phyloP scores from a whole-genome alignment of 2,113 vertebrate genomes.

The Oreotrochilus melanogaster region DNA sequence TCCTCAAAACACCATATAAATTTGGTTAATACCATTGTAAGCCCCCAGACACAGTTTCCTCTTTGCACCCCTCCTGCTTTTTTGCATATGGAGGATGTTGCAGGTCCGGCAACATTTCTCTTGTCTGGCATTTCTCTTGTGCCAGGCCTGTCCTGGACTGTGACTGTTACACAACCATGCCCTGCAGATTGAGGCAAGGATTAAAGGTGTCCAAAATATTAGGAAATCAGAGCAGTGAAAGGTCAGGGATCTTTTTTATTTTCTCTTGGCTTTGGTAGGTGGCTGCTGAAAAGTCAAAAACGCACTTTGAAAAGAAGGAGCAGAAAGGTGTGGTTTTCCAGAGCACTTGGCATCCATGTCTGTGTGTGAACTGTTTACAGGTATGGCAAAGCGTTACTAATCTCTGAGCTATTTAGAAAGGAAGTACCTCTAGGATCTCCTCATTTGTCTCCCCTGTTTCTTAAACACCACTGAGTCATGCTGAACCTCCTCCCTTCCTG shows the following conservation, averaged over 20 bases:
- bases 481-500: constrained; percentile 22
- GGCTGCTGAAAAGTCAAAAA: constrained; percentile 32
- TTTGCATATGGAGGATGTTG: not conserved
- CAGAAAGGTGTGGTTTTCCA: not conserved
- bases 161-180: constrained; percentile 61
- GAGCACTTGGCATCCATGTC: not conserved
- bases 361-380: constrained; percentile 25
- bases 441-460: constrained; percentile 45
- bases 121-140: constrained; percentile 6
- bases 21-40: not conserved
- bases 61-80: not conserved
- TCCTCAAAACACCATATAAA: not conserved
- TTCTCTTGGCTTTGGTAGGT: constrained; percentile 42
- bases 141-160: constrained; percentile 36
- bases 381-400: constrained; percentile 48
- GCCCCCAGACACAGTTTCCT: not conserved
- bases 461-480: constrained; percentile 38
- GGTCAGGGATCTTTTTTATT: constrained; percentile 69
- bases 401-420: constrained; percentile 59
- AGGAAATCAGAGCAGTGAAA: constrained; percentile 72
- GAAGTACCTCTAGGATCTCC: constrained; percentile 69
- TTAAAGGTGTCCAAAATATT: constrained; percentile 77
- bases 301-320: not conserved
- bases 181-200: constrained; percentile 47
- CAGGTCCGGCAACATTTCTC: no score